phyloP scores from a whole-genome alignment of 2,888 invertebrate species.

The Temnothorax ravouxi region DNA sequence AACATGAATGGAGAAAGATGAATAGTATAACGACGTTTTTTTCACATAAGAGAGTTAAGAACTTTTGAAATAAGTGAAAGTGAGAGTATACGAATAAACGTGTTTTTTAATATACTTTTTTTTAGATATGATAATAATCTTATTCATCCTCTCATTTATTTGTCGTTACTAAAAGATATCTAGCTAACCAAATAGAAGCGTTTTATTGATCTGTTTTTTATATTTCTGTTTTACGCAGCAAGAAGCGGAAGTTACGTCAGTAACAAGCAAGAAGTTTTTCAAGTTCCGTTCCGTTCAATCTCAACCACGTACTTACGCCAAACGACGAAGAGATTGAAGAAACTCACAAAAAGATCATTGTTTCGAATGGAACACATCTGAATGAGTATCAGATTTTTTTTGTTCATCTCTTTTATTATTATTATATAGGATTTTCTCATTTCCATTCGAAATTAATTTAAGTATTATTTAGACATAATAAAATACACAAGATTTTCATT shows the following conservation, averaged over 20 bases:
- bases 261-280: constrained; percentile 32
- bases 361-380: not conserved
- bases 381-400: not conserved
- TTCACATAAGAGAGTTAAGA: not conserved
- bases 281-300: constrained; percentile 1
- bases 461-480: not conserved
- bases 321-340: not conserved
- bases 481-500: not conserved
- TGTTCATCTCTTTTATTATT: not conserved
- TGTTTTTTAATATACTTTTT: constrained; percentile 23
- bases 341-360: not conserved
- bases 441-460: not conserved
- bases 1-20: not conserved
- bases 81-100: constrained; percentile 3
- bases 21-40: constrained; percentile 9
- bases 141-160: constrained; percentile 32
- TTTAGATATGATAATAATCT: constrained; percentile 20
- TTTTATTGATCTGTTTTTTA: constrained; percentile 21
- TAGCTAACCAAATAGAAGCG: not conserved
- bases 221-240: constrained; percentile 27
- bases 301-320: constrained; percentile 27
- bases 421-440: not conserved
- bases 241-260: constrained; percentile 38
- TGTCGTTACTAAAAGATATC: constrained; percentile 9
- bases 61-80: constrained; percentile 33